phyloP scores from a whole-genome alignment of 2,797 vertebrate genomes.

The Coranthus polyacanthus region DNA sequence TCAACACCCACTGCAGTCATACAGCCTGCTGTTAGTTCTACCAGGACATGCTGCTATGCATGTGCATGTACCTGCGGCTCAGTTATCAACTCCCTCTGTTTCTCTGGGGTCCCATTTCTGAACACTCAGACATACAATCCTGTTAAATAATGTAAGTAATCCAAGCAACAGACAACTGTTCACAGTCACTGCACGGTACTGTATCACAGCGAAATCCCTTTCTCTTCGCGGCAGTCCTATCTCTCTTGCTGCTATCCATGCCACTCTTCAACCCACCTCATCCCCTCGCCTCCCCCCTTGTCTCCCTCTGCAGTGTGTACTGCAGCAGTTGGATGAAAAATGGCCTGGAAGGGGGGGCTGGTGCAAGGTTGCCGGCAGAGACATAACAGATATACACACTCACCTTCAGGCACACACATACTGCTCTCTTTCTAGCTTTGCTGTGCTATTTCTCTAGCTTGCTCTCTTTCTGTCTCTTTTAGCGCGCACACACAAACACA shows the following conservation, averaged over 20 bases:
- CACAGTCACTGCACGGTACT: slow-evolving; percentile 7
- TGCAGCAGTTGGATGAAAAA: slow-evolving; percentile 80
- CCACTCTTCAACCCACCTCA: slow-evolving; percentile 27
- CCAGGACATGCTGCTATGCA: slow-evolving; percentile 32
- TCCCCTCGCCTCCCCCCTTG: slow-evolving; percentile 17
- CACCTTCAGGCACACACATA: slow-evolving; percentile 61
- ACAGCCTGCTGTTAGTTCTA: slow-evolving; percentile 51
- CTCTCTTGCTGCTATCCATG: slow-evolving; percentile 46
- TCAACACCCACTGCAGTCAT: slow-evolving; percentile 64
- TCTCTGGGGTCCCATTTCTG: slow-evolving; percentile 27
- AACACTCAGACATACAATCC: slow-evolving; percentile 21
- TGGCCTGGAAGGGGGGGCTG: slow-evolving; percentile 62
- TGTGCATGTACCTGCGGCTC: slow-evolving; percentile 47
- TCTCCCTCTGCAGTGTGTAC: slow-evolving; percentile 76
- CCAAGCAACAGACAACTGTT: slow-evolving; percentile 14
- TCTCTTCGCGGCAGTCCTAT: slow-evolving; percentile 18
- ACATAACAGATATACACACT: slow-evolving; percentile 68
- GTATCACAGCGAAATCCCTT: slow-evolving; percentile 25
- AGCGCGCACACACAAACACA: slow-evolving; percentile 25
- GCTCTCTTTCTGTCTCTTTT: slow-evolving; percentile 53
- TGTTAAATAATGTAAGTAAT: slow-evolving; percentile 39
- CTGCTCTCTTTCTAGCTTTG: slow-evolving; percentile 34
- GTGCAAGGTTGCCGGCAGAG: slow-evolving; percentile 76
- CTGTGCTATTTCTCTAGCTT: slow-evolving; percentile 33
- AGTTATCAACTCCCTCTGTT: slow-evolving; percentile 22